These are phyloP conservation scores for Gobio occitaniae DNA, from an alignment of 2,797 vertebrate genomes.

Conservation along the genomic window DNA sequence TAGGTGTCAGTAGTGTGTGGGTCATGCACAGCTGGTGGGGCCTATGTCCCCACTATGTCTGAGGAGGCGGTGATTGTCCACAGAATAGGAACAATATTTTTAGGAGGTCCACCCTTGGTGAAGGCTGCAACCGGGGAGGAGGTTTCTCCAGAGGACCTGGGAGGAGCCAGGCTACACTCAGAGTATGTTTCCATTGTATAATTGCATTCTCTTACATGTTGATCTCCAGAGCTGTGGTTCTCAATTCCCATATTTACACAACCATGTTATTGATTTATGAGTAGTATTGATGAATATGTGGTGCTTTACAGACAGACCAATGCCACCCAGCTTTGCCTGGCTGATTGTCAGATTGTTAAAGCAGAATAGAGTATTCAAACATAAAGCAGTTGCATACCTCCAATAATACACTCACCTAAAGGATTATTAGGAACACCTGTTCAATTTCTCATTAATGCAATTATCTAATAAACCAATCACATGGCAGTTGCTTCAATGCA, in stretches of 20 bases:
- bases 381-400: neutral
- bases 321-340: too few relatives aligned
- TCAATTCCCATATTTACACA: neutral
- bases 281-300: neutral
- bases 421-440: too few relatives aligned
- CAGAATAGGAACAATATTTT: slow-evolving; percentile 83
- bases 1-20: slow-evolving; percentile 90
- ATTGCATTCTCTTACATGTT: neutral
- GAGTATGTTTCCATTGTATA: slow-evolving; percentile 65
- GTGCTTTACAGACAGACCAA: neutral
- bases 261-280: neutral
- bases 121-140: slow-evolving; percentile 90
- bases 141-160: slow-evolving; percentile 85
- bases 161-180: slow-evolving; percentile 86
- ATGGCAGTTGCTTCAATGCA: too few relatives aligned
- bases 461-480: too few relatives aligned
- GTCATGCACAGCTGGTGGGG: slow-evolving; percentile 88
- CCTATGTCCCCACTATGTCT: slow-evolving; percentile 86
- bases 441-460: too few relatives aligned
- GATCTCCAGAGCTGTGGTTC: neutral
- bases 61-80: slow-evolving; percentile 86
- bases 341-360: neutral
- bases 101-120: slow-evolving; percentile 88
- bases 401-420: neutral
- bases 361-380: neutral